phyloP scores from a whole-genome alignment of 2,797 vertebrate genomes.

The Ambastaia sidthimunki region DNA sequence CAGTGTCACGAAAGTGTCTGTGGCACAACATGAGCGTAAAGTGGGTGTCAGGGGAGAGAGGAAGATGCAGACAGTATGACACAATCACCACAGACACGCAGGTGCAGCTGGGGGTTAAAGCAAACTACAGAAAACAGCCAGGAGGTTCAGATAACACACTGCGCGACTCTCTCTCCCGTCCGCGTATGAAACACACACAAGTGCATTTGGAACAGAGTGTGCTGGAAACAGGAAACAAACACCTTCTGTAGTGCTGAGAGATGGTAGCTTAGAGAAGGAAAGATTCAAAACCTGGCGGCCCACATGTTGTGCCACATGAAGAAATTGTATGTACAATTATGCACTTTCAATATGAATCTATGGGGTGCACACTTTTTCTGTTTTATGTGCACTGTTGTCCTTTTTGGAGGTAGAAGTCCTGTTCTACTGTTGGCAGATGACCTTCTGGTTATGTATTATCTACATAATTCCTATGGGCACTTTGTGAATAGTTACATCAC shows the following conservation, averaged over 20 bases:
- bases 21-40: constrained; percentile 13
- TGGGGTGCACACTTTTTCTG: background rate
- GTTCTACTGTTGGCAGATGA: background rate
- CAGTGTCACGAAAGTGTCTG: constrained; percentile 14
- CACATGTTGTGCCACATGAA: background rate
- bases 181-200: constrained; percentile 23
- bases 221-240: constrained; percentile 16
- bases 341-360: background rate
- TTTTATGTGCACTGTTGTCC: background rate
- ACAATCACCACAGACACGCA: constrained; percentile 49
- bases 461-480: background rate
- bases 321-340: background rate
- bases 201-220: background rate
- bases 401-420: background rate
- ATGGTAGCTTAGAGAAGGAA: background rate
- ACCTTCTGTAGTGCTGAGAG: background rate
- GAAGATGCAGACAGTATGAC: constrained; percentile 29
- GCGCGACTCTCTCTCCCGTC: constrained; percentile 25
- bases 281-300: background rate
- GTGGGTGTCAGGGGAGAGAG: constrained; percentile 18
- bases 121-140: constrained; percentile 54
- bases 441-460: background rate
- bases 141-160: constrained; percentile 42
- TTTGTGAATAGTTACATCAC: background rate
- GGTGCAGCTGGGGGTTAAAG: constrained; percentile 57